Conservation (phyloP, 2,797 vertebrate genomes). For the Crocidura indochinensis region DNA sequence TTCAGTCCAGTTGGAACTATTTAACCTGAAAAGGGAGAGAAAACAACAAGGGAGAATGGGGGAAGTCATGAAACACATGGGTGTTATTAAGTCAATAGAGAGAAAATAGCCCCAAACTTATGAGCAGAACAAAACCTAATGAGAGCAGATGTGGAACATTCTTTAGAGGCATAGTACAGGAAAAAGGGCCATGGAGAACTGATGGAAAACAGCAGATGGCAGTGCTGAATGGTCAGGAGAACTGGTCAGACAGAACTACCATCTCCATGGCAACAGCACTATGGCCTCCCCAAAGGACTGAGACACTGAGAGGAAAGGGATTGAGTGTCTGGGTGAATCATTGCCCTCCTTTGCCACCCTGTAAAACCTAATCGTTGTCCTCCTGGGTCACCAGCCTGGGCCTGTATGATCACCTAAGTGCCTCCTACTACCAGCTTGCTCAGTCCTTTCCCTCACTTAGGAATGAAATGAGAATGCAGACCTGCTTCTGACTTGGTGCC, state of each 20-base stretch:
- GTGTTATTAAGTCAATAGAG: slow-evolving; percentile 57
- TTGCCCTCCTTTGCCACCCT: neutral
- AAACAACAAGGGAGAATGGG: neutral
- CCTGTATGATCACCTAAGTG: neutral
- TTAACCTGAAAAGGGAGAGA: slow-evolving; percentile 55
- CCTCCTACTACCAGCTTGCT: rapidly evolving
- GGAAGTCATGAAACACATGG: slow-evolving; percentile 17
- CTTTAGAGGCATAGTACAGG: neutral
- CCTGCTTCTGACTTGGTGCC: neutral
- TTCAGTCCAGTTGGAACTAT: slow-evolving; percentile 9
- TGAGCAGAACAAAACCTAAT: slow-evolving; percentile 31
- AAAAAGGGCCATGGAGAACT: neutral
- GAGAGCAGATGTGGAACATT: neutral
- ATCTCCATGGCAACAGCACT: rapidly evolving
- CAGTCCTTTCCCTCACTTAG: neutral
- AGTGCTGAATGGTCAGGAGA: neutral
- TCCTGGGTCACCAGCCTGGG: neutral
- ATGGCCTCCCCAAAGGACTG: neutral
- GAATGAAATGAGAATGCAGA: neutral
- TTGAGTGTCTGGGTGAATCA: neutral
- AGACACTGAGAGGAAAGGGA: neutral
- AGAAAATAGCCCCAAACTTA: slow-evolving; percentile 23
- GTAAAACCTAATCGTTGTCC: neutral
- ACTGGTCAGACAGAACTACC: rapidly evolving
- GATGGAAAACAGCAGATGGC: neutral